phyloP scores from a whole-genome alignment of 2,113 vertebrate species.

The Ceyx cyanopectus region DNA sequence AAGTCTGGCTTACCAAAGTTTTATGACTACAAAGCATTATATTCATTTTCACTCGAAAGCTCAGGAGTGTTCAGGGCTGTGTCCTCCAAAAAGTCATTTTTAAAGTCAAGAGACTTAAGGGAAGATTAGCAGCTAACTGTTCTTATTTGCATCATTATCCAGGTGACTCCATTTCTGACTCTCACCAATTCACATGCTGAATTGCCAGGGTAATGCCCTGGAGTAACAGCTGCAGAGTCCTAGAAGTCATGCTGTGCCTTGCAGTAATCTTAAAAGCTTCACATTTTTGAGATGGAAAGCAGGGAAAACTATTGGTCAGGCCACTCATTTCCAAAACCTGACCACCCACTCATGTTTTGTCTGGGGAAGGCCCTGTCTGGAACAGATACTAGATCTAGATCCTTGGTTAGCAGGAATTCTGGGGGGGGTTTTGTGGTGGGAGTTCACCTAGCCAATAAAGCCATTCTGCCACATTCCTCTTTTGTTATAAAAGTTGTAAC shows the following conservation, averaged over 20 bases:
- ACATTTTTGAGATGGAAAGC: not conserved
- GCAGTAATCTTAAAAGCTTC: not conserved
- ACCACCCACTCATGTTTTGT: conserved; percentile 33
- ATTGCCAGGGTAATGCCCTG: not conserved
- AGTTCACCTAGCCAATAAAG: conserved; percentile 47
- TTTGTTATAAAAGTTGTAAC: not conserved
- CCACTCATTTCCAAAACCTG: conserved; percentile 57
- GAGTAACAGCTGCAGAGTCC: not conserved
- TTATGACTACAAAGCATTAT: not conserved
- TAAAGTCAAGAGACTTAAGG: not conserved
- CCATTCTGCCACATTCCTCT: not conserved
- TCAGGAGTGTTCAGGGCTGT: not conserved
- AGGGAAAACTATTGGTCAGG: not conserved
- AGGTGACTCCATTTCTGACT: conserved; percentile 17
- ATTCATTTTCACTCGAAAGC: not conserved
- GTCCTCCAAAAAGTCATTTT: not conserved
- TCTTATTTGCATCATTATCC: not conserved
- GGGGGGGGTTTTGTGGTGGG: conserved; percentile 26
- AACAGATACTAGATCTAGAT: conserved; percentile 46
- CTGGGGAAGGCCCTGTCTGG: conserved; percentile 56
- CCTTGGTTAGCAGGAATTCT: conserved; percentile 36
- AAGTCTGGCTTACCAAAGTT: not conserved
- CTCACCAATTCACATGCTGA: not conserved
- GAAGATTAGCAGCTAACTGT: not conserved
- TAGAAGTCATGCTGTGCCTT: not conserved